phyloP scores from a whole-genome alignment of 2,888 invertebrate genomes.

The Calameuta filiformis region DNA sequence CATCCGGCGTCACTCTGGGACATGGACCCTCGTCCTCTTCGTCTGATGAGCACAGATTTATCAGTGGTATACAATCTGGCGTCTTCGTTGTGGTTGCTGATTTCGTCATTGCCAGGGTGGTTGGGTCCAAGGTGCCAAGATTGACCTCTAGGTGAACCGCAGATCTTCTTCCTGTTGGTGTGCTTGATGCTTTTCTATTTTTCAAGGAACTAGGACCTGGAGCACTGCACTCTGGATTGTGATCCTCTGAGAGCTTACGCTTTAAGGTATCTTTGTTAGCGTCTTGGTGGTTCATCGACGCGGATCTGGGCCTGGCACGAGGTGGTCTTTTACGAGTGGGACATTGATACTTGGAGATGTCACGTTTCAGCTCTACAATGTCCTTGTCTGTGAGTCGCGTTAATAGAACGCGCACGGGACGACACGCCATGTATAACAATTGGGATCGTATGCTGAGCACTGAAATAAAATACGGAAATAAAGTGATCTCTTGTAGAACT shows the following conservation, averaged over 20 bases:
- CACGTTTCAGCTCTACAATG: slow-evolving; percentile 60
- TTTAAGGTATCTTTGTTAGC: slow-evolving; percentile 17
- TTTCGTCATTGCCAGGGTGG: slow-evolving; percentile 7
- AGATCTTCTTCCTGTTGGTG: slow-evolving; percentile 27
- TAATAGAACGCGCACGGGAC: slow-evolving; percentile 67
- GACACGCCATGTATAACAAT: slow-evolving; percentile 68
- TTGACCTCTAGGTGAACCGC: slow-evolving; percentile 6
- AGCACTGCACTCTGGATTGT: neutral
- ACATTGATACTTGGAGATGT: slow-evolving; percentile 42
- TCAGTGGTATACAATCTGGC: slow-evolving; percentile 59
- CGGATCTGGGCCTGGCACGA: slow-evolving; percentile 30
- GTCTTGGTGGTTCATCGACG: neutral
- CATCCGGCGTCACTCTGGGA: slow-evolving; percentile 38
- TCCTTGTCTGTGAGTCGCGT: slow-evolving; percentile 65
- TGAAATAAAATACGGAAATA: slow-evolving; percentile 32
- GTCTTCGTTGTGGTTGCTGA: slow-evolving; percentile 9
- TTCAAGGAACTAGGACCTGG: neutral
- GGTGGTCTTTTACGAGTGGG: slow-evolving; percentile 27
- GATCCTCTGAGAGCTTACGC: slow-evolving; percentile 30
- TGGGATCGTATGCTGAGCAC: slow-evolving; percentile 62
- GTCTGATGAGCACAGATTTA: slow-evolving; percentile 77
- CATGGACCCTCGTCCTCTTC: slow-evolving; percentile 69
- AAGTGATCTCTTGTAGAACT: neutral
- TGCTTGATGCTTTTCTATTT: neutral
- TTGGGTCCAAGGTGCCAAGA: slow-evolving; percentile 6